phyloP scores from a whole-genome alignment of 64 coral and sea anemone genomes.

The Orbicella faveolata region DNA sequence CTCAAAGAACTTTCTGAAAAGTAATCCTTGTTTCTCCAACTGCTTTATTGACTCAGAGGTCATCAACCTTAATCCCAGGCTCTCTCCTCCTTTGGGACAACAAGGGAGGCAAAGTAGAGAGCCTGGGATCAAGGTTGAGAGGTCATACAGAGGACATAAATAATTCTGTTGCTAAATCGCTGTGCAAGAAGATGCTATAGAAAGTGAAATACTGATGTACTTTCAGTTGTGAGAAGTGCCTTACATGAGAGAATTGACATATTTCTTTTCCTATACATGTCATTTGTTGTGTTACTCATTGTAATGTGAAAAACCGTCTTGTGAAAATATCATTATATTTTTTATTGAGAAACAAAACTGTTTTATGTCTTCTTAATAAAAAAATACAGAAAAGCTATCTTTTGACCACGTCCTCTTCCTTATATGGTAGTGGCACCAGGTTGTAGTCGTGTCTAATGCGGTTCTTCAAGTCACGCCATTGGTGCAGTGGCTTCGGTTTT shows the following conservation, averaged over 20 bases:
- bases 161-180: no score
- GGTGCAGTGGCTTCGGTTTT: slow-evolving; percentile 42
- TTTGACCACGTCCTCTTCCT: slow-evolving; percentile 17
- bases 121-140: no score
- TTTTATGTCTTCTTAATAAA: not conserved
- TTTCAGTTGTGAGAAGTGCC: not conserved
- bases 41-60: no score
- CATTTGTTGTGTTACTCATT: not conserved
- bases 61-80: no score
- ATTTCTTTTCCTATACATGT: no score
- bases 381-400: not conserved
- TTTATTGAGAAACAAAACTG: not conserved
- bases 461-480: slow-evolving; percentile 71
- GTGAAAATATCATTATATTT: not conserved
- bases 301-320: not conserved
- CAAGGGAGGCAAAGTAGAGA: no score
- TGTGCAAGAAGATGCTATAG: no score
- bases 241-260: no score
- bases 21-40: no score
- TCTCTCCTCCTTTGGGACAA: no score
- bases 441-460: slow-evolving; percentile 56
- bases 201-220: not conserved
- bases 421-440: slow-evolving; percentile 23
- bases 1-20: no score
- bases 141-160: no score